A percentile compares a stretch with the other conserved stretches of the same genome.
Conservation (phyloP, 1,140 invertebrate species). For the Platyscapa corneri region DNA sequence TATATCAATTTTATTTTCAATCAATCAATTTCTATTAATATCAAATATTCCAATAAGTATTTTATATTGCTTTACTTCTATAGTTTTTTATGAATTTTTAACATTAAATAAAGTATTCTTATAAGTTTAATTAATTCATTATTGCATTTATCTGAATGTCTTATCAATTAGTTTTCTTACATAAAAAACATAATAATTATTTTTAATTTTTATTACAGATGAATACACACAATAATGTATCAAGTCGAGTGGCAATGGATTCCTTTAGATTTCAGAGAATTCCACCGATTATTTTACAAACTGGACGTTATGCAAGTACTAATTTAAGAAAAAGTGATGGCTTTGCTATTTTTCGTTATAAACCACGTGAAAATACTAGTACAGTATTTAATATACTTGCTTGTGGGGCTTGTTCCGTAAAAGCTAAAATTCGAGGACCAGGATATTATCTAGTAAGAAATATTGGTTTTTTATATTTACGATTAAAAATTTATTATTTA, state of each 20-base stretch:
- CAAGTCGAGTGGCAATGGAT: slow-evolving; percentile 66
- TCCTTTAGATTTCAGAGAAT: slow-evolving; percentile 67
- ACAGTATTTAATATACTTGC: slow-evolving; percentile 70
- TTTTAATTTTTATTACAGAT: slow-evolving; percentile 59
- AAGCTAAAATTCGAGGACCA: slow-evolving; percentile 66
- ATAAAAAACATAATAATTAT: not conserved
- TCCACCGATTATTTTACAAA: slow-evolving; percentile 64
- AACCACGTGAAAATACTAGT: slow-evolving; percentile 65
- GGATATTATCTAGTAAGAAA: slow-evolving; percentile 48
- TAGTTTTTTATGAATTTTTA: too few species aligned
- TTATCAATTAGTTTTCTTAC: too few species aligned
- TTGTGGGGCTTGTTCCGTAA: slow-evolving; percentile 66
- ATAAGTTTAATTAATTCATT: too few species aligned
- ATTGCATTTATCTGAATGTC: too few species aligned
- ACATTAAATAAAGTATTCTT: too few species aligned
- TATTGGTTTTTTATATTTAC: not conserved
- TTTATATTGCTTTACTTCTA: too few species aligned
- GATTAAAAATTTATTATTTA: not conserved
- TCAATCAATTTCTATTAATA: too few species aligned
- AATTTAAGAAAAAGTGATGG: slow-evolving; percentile 68
- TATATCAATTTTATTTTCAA: too few species aligned
- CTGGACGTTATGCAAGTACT: slow-evolving; percentile 63
- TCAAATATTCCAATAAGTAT: too few species aligned
- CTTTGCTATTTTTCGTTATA: slow-evolving; percentile 68
- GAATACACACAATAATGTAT: slow-evolving; percentile 69